These are phyloP conservation scores for Caenorhabditis sp. DNA, from an alignment of 2,888 invertebrate genomes.

Conservation along the genomic window DNA sequence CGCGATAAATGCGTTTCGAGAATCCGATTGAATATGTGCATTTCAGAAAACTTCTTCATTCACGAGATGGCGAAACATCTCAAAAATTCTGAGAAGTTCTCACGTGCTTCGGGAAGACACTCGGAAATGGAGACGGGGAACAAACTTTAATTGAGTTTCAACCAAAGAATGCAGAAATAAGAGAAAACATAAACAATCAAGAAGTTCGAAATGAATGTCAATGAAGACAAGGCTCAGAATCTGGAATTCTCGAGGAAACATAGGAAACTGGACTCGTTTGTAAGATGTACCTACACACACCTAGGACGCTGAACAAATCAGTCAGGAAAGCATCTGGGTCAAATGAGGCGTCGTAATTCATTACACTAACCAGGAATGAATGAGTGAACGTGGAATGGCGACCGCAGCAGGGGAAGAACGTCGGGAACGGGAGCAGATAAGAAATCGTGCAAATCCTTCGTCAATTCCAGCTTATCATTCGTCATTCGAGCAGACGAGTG, in stretches of 20 bases:
- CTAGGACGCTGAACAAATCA: slow-evolving; percentile 17
- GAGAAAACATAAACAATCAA: slow-evolving; percentile 12
- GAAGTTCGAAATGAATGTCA: background rate
- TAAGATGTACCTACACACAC: slow-evolving; percentile 16
- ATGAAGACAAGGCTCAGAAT: no score
- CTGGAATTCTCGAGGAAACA: no score
- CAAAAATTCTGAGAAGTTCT: background rate
- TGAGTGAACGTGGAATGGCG: slow-evolving; percentile 8
- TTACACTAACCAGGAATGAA: slow-evolving; percentile 14
- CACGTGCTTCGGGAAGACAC: slow-evolving; percentile 8
- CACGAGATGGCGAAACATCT: slow-evolving; percentile 2
- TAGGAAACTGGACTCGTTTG: no score
- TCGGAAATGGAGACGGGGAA: slow-evolving; percentile 22
- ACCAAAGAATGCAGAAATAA: slow-evolving; percentile 39
- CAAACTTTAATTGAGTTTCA: slow-evolving; percentile 59
- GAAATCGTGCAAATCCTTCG: no score
- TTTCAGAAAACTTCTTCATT: slow-evolving; percentile 8
- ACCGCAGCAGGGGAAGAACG: background rate
- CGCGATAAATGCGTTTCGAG: no score
- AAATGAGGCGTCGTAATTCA: slow-evolving; percentile 41
- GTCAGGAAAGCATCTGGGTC: slow-evolving; percentile 34
- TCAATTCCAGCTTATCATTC: background rate
- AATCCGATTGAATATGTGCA: slow-evolving; percentile 21
- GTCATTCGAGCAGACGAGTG: slow-evolving; percentile 9
- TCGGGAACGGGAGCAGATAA: background rate